Evolutionary conservation across 2,888 invertebrate species (phyloP), one percentile per base, ranked within the genome.

Genomic region (Lasioglossum leucozonium): DNA sequence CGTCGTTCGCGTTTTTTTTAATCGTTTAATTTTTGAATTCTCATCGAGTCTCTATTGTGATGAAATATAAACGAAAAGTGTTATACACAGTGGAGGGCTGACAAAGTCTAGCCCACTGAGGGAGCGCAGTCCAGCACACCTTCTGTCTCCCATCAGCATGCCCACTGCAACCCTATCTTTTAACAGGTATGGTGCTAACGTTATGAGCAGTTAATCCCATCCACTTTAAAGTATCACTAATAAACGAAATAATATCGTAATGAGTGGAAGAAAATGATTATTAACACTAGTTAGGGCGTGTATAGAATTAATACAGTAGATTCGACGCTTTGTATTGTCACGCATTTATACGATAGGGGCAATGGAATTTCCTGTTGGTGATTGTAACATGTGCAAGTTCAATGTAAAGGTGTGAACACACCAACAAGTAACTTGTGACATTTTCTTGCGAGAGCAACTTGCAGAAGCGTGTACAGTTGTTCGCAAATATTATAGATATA

Each of bases 141-240:
- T 96, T 92, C 95, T 96, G 91, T 96, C 96, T 92, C 96, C 96
- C 88, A 96, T 96, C 95, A 96, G 96, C 95, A 96, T 96, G 95
- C 96, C 96, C 91, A 94, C 96, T 91, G 95, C 95, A 91, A 93
- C 89, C 89, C 95, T 96, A 90, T 96, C 96, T 92, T 96, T 95
- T 94, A 96, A 95, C 96, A 96, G 96, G 96, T 96, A 96, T 82
- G 89, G 91, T 92, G 92, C 87, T 90, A 90, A 90, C 81, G 78
- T 84, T 62, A 83, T 77, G 82, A 65, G 76, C 40, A 69, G 73
- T 76, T 75, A 85, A 75, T 74, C 44, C 34, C 65, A 34, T 78
- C 73, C 79, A 42, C 18, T 37, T n/a, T 69, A 79, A 47, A 65
- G 30, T n/a, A 22, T 76, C 58, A 62, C 55, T 62, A 72, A 42